Conservation (phyloP, 2,797 vertebrate species). For the Pipistrellus kuhlii region DNA sequence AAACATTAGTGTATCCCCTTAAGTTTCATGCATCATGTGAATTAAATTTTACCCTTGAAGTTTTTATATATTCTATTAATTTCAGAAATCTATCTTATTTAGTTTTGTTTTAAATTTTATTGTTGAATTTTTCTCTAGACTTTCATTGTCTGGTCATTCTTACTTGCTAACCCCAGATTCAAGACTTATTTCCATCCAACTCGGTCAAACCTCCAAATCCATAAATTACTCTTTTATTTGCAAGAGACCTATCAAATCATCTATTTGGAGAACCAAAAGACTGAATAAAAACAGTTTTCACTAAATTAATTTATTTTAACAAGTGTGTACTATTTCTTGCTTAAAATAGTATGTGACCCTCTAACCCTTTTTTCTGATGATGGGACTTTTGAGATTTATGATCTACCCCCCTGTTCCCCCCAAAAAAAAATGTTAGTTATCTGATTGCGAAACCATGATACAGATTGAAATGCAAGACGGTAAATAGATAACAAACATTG, state of each 20-base stretch:
- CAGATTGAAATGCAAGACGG: constrained; percentile 21
- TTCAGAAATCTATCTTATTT: not conserved
- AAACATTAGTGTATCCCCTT: not conserved
- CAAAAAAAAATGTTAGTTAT: not conserved
- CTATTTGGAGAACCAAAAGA: not conserved
- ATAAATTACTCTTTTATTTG: not conserved
- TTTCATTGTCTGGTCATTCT: not conserved
- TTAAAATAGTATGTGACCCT: not conserved
- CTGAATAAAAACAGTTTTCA: not conserved
- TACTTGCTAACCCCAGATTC: not conserved
- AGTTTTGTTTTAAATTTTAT: not conserved
- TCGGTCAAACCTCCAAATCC: not conserved
- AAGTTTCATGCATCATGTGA: not conserved
- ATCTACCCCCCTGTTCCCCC: accelerated
- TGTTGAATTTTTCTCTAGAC: not conserved
- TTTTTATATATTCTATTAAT: not conserved
- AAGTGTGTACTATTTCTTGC: not conserved
- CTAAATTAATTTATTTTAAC: not conserved
- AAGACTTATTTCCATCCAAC: not conserved
- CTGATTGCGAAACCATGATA: not conserved
- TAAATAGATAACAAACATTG: not conserved
- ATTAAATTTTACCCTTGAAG: not conserved
- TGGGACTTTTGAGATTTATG: not conserved
- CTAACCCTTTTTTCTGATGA: not conserved
- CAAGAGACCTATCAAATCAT: not conserved